Conservation (phyloP, 2,888 invertebrate species). For the Parasteatoda lunata region DNA sequence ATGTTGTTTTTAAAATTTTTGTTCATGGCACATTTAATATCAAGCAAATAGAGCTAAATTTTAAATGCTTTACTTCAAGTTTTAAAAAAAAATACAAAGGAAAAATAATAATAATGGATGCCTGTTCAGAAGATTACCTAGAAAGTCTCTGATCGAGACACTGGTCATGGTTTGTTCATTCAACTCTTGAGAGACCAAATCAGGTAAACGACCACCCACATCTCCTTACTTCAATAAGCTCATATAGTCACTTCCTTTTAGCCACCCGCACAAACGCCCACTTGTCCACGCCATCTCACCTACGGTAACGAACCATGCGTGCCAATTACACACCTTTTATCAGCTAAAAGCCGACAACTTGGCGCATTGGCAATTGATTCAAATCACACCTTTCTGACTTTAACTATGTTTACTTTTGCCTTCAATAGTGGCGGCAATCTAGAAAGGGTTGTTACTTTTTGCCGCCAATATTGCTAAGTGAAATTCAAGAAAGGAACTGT, state of each 20-base stretch:
- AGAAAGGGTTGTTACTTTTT: slow-evolving; percentile 20
- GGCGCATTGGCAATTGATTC: slow-evolving; percentile 30
- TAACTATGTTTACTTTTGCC: slow-evolving; percentile 41
- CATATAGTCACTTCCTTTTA: slow-evolving; percentile 4
- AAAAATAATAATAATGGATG: too few relatives aligned
- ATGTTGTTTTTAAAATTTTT: too few relatives aligned
- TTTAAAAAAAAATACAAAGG: too few relatives aligned
- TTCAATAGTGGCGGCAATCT: slow-evolving; percentile 1
- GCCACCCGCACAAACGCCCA: slow-evolving; percentile 47
- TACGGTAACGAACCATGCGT: slow-evolving; percentile 5
- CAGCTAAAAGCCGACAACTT: slow-evolving; percentile 1
- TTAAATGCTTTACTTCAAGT: too few relatives aligned
- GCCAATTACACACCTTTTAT: slow-evolving; percentile 40
- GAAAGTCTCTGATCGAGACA: too few relatives aligned
- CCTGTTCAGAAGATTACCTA: too few relatives aligned
- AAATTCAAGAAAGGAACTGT: slow-evolving; percentile 5
- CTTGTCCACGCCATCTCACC: slow-evolving; percentile 25
- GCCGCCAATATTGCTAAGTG: background rate
- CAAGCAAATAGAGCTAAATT: too few relatives aligned
- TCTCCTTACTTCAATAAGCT: background rate
- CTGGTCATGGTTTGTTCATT: too few relatives aligned
- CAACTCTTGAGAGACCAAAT: too few relatives aligned
- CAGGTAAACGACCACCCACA: background rate
- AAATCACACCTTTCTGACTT: slow-evolving; percentile 26
- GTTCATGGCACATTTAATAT: too few relatives aligned